Conservation (phyloP, 2,797 vertebrate genomes). For the Peromyscus nudipes region DNA sequence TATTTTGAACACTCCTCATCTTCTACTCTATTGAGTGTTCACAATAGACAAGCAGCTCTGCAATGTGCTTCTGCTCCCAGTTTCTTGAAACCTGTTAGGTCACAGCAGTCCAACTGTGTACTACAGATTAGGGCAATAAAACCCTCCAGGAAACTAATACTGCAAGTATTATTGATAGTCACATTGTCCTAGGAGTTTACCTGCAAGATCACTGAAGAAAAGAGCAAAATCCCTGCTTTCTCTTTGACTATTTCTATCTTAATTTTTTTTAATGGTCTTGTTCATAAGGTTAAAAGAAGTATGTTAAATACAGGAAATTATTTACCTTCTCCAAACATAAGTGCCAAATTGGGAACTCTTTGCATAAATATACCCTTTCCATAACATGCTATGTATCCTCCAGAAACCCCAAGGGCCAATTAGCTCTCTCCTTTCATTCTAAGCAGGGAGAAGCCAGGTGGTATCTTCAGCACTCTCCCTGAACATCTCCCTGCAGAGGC, state of each 20-base stretch:
- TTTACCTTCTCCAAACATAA: neutral
- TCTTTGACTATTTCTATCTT: neutral
- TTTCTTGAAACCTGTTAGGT: constrained; percentile 1
- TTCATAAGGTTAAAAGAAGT: neutral
- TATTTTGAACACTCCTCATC: neutral
- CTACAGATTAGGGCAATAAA: neutral
- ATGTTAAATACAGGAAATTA: neutral
- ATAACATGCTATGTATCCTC: neutral
- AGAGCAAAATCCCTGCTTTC: neutral
- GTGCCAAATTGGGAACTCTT: neutral
- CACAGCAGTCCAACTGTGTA: neutral
- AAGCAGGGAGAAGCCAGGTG: neutral
- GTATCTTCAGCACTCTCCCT: neutral
- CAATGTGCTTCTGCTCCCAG: neutral
- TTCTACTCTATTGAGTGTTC: neutral
- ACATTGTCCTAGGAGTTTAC: neutral
- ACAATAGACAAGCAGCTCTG: neutral
- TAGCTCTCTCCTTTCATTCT: neutral
- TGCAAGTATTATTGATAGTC: neutral
- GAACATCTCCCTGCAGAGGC: neutral
- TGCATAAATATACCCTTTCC: neutral
- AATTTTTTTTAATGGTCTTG: neutral
- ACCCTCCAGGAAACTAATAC: neutral
- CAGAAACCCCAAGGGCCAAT: neutral
- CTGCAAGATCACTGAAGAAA: neutral